Percentiles rank a stretch among this genome's conserved stretches.
These are phyloP conservation scores for Riptortus pedestris DNA, from an alignment of 1,140 invertebrate species.

Conservation along the genomic window DNA sequence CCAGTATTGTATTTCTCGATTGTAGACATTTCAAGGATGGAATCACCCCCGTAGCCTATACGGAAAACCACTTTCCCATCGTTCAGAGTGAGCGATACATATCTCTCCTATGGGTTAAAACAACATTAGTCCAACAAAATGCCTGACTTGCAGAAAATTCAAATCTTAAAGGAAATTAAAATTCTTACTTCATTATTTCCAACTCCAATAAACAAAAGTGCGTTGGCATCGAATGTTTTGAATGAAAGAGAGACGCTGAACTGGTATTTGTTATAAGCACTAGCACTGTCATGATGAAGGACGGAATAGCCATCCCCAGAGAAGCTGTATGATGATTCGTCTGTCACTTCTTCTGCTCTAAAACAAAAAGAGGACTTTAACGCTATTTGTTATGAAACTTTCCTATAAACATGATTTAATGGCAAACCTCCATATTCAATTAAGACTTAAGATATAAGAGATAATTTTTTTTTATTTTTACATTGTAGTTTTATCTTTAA, in stretches of 20 bases:
- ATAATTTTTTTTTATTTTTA: too few species aligned
- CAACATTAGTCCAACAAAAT: too few species aligned
- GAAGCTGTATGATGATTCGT: slow-evolving; percentile 51
- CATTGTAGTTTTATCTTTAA: too few species aligned
- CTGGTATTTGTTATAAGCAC: slow-evolving; percentile 54
- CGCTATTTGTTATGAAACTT: too few species aligned
- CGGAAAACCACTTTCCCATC: slow-evolving; percentile 65
- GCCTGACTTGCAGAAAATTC: neutral
- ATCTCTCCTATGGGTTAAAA: slow-evolving; percentile 51
- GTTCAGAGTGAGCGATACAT: slow-evolving; percentile 62
- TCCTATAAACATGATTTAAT: too few species aligned
- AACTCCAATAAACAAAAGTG: slow-evolving; percentile 70
- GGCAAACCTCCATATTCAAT: too few species aligned
- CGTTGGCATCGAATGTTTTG: slow-evolving; percentile 77
- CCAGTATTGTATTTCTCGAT: slow-evolving; percentile 70
- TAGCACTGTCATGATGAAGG: slow-evolving; percentile 47
- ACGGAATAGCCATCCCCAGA: slow-evolving; percentile 69
- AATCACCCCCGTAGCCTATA: slow-evolving; percentile 55
- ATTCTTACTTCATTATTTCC: slow-evolving; percentile 26
- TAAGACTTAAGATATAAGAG: too few species aligned
- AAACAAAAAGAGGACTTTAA: too few species aligned
- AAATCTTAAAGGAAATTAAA: slow-evolving; percentile 31
- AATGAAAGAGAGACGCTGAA: slow-evolving; percentile 73
- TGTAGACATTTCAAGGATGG: slow-evolving; percentile 53
- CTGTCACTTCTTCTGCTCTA: slow-evolving; percentile 44